Conservation (phyloP, 1,140 invertebrate genomes). For the Habropoda laboriosa region DNA sequence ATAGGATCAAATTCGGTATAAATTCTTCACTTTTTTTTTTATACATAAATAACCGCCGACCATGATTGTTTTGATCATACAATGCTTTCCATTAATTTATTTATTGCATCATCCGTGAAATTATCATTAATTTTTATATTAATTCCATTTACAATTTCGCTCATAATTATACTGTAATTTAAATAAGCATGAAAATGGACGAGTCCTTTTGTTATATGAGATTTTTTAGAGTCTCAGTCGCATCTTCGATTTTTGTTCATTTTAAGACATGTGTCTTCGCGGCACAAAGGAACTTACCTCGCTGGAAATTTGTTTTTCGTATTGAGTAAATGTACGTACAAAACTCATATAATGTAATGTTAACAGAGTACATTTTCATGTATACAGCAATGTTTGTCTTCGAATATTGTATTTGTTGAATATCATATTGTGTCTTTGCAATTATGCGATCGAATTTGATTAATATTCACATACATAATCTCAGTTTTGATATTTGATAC, state of each 20-base stretch:
- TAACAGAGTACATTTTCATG: conserved; percentile 8
- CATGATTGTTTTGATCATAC: conserved; percentile 47
- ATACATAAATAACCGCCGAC: conserved; percentile 40
- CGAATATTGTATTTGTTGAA: background rate
- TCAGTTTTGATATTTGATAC: background rate
- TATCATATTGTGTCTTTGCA: conserved; percentile 8
- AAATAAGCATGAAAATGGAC: background rate
- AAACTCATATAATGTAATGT: conserved; percentile 3
- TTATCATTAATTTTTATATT: conserved; percentile 31
- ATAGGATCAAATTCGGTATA: background rate
- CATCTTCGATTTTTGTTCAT: background rate
- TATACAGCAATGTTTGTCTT: background rate
- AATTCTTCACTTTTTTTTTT: background rate
- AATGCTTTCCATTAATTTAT: conserved; percentile 57
- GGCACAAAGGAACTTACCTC: conserved; percentile 58
- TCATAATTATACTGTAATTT: background rate
- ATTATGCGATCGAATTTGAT: background rate
- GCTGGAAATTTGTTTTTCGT: conserved; percentile 53
- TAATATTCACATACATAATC: background rate
- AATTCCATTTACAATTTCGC: background rate
- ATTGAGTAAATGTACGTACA: conserved; percentile 15
- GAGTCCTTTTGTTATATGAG: background rate
- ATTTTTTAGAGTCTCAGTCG: background rate
- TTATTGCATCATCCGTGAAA: conserved; percentile 51
- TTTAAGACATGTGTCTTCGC: background rate